These are phyloP conservation scores for Aphelinus atriplicis DNA, from an alignment of 1,140 invertebrate genomes.

Conservation along the genomic window DNA sequence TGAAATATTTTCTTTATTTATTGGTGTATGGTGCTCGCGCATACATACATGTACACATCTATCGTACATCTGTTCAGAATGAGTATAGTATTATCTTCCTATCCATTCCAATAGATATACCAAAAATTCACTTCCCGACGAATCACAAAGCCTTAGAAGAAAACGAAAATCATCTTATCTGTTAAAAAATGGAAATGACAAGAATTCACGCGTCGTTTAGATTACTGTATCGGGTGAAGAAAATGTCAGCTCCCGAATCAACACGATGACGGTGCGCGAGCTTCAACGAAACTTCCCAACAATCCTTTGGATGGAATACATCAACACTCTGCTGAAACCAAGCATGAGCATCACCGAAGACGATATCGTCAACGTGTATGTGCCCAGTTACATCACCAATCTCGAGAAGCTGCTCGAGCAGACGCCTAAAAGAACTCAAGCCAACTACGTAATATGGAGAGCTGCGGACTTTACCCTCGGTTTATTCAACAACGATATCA, in stretches of 20 bases:
- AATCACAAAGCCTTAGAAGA: too few species aligned
- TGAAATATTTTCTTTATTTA: conserved; percentile 35
- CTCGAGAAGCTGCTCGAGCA: conserved; percentile 70
- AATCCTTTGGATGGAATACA: conserved; percentile 84
- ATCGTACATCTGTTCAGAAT: too few species aligned
- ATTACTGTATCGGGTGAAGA: conserved; percentile 91
- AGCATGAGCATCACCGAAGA: conserved; percentile 71
- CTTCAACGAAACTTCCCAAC: conserved; percentile 78
- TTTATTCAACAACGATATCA: conserved; percentile 79
- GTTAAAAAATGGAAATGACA: too few species aligned
- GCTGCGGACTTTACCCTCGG: conserved; percentile 76
- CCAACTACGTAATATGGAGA: conserved; percentile 79
- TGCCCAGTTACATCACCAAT: conserved; percentile 78
- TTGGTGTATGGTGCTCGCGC: too few species aligned
- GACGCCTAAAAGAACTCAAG: conserved; percentile 72
- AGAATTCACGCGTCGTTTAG: conserved; percentile 60
- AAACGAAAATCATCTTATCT: too few species aligned
- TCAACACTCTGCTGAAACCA: conserved; percentile 78
- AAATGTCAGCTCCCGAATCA: conserved; percentile 91
- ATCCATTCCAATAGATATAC: too few species aligned
- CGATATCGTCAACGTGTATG: conserved; percentile 83
- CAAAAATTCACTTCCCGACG: too few species aligned
- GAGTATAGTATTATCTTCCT: too few species aligned
- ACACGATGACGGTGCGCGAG: conserved; percentile 85
- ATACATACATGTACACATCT: too few species aligned